Percentiles rank a stretch among this genome's conserved stretches.
phyloP scores from a whole-genome alignment of 2,797 vertebrate genomes.

The Cephalopachus bancanus region DNA sequence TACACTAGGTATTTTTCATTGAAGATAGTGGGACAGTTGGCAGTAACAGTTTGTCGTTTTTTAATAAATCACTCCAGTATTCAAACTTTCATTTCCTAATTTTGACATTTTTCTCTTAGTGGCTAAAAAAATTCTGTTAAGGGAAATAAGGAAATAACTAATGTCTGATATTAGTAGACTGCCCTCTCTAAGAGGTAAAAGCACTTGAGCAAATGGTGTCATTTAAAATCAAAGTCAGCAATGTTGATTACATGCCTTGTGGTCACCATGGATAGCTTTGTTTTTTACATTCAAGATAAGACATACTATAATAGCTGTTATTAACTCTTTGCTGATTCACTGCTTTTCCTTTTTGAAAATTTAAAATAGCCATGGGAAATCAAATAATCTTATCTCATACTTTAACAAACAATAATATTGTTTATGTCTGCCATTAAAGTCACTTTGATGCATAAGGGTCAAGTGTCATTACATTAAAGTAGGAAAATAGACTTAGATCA shows the following conservation, averaged over 20 bases:
- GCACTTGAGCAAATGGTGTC: conserved; percentile 20
- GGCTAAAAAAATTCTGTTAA: conserved; percentile 42
- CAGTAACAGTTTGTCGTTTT: conserved; percentile 25
- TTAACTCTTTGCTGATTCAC: conserved; percentile 50
- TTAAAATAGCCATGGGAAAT: conserved; percentile 53
- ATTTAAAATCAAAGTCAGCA: conserved; percentile 58
- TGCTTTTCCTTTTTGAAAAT: conserved; percentile 31
- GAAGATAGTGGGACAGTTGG: neutral
- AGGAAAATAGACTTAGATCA: conserved; percentile 47
- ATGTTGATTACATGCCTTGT: neutral
- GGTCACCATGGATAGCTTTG: neutral
- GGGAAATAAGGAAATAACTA: conserved; percentile 32
- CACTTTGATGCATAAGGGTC: conserved; percentile 19
- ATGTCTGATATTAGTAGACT: neutral
- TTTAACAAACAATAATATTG: conserved; percentile 50
- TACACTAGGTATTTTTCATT: conserved; percentile 1
- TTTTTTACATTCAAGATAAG: conserved; percentile 61
- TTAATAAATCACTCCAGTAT: conserved; percentile 13
- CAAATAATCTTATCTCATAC: conserved; percentile 52
- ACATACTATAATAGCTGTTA: neutral
- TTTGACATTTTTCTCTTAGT: conserved; percentile 46
- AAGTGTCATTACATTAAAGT: conserved; percentile 63
- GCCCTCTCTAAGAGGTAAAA: conserved; percentile 56
- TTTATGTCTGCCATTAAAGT: conserved; percentile 33
- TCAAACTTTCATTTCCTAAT: conserved; percentile 24